phyloP scores from a whole-genome alignment of 2,113 vertebrate species.

The Pituophis catenifer region DNA sequence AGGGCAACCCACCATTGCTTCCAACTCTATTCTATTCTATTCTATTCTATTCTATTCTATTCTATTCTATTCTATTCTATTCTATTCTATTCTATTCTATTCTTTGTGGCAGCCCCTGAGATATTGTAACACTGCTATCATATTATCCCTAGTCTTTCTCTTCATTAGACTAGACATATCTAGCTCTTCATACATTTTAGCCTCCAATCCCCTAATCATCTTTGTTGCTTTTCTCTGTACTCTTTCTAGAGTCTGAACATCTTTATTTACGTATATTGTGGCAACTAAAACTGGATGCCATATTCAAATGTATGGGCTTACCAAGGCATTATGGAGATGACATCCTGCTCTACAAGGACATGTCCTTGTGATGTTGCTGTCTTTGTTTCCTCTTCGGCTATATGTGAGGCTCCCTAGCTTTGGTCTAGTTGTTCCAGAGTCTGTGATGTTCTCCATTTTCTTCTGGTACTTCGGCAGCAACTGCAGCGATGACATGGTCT shows the following conservation, averaged over 20 bases:
- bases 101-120: background rate
- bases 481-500: background rate
- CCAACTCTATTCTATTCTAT: too few relatives aligned
- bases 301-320: background rate
- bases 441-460: background rate
- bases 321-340: background rate
- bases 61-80: too few relatives aligned
- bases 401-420: background rate
- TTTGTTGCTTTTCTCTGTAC: background rate
- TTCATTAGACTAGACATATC: background rate
- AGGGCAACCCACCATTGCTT: too few relatives aligned
- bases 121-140: background rate
- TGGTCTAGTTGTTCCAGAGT: background rate
- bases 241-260: background rate
- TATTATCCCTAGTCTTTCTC: background rate
- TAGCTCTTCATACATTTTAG: background rate
- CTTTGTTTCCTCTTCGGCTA: background rate
- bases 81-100: too few relatives aligned
- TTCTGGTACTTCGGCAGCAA: background rate
- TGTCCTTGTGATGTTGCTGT: background rate
- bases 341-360: background rate
- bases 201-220: background rate
- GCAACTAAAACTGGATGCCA: background rate
- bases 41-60: too few relatives aligned
- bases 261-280: background rate